These are phyloP conservation scores for Athalia circularis DNA, from an alignment of 2,888 invertebrate species.

Conservation along the genomic window DNA sequence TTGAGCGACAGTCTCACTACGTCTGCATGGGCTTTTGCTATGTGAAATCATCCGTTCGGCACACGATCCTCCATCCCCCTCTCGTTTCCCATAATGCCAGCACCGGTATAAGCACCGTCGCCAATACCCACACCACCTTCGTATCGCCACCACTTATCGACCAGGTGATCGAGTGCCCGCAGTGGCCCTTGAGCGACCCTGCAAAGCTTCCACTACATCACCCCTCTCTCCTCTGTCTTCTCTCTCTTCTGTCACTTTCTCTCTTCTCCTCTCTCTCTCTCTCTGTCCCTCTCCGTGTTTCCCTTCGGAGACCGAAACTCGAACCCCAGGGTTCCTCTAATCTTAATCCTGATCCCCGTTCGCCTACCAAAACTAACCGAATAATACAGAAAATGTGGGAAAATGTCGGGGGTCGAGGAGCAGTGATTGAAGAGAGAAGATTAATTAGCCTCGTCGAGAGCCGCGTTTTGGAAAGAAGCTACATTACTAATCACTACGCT, in stretches of 20 bases:
- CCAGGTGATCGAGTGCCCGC: conserved; percentile 66
- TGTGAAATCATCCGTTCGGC: neutral
- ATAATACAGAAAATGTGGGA: too few relatives aligned
- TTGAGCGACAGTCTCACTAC: conserved; percentile 61
- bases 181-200: conserved; percentile 57
- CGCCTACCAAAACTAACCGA: too few relatives aligned
- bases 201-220: conserved; percentile 55
- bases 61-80: conserved; percentile 29
- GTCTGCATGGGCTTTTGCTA: neutral
- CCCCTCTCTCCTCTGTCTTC: conserved; percentile 59
- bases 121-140: conserved; percentile 29
- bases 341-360: neutral
- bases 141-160: conserved; percentile 59
- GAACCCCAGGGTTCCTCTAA: neutral
- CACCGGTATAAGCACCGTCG: neutral
- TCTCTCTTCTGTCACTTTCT: neutral
- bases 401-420: too few relatives aligned
- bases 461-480: too few relatives aligned
- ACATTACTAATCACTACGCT: too few relatives aligned
- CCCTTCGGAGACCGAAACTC: too few relatives aligned
- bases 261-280: conserved; percentile 16
- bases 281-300: conserved; percentile 16
- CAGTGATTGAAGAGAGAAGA: too few relatives aligned
- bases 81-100: neutral
- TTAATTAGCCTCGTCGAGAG: too few relatives aligned